Evolutionary conservation across 1,140 invertebrate genomes (phyloP), one percentile per base, ranked within the genome.

Genomic region (Drosophila auraria): DNA sequence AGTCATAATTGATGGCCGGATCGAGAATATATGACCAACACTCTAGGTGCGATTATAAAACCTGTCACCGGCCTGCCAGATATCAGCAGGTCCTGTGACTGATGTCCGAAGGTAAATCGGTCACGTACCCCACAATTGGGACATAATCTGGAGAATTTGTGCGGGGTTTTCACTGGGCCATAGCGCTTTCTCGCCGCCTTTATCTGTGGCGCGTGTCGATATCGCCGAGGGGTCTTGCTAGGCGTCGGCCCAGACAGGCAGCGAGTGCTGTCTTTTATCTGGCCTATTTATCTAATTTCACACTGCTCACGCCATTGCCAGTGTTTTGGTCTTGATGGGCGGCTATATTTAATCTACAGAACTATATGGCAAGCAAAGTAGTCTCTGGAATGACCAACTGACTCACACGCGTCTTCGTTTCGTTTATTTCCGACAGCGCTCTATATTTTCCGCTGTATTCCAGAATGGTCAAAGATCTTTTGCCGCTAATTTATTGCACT

Each of bases 191-290:
- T 20, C 5, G 17, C n/a, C 30, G 33, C 20, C 17, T 11, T 23
- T 70, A 71, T 73, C 69, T 59, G 8, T 38, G 54, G 68, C 68
- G 44, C 54, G 68, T 73, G 71, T 73, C 68, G 42, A 59, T 72
- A 72, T 27, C 15, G 27, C 20, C 20, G 20, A 5, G 65, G 23
- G 25, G 51, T 73, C 68, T 70, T 72, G 15, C 65, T 11, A 53
- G 51, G 50, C 50, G 42, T 15, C 14, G 20, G 17, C n/a, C 20
- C 54, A 73, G 45, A 53, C 68, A 33, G 36, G 0, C 45, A 25
- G 20, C 44, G 20, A 51, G 44, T 53, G 27, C 12, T 44, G 15
- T 42, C 36, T 54, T 54, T 72, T 72, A 72, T 72, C 66, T 72
- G 66, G 36, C 36, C 68, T 45, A 73, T 73, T 73, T 73, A 73